phyloP scores from a whole-genome alignment of 2,797 vertebrate genomes.

The Anas flavirostris region DNA sequence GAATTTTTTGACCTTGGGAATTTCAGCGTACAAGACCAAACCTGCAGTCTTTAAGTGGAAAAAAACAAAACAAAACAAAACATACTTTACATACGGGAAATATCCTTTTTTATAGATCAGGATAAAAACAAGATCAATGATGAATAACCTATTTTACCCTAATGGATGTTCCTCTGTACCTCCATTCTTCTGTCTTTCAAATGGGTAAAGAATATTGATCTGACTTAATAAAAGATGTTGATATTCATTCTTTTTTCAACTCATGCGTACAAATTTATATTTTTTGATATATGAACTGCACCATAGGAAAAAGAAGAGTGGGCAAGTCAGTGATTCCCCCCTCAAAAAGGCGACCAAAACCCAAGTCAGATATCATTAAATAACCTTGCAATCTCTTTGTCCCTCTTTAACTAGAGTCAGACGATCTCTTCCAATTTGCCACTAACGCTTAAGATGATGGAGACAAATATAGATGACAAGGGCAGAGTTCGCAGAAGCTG shows the following conservation, averaged over 20 bases:
- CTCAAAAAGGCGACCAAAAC: background rate
- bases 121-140: background rate
- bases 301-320: background rate
- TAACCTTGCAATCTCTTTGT: fast-evolving
- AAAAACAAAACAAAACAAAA: no score
- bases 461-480: background rate
- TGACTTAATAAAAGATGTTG: background rate
- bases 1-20: background rate
- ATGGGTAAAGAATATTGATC: background rate
- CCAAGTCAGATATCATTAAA: background rate
- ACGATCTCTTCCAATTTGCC: background rate
- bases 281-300: background rate
- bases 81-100: background rate
- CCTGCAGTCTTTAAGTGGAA: background rate
- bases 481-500: background rate
- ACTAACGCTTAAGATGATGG: background rate
- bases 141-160: background rate
- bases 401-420: background rate
- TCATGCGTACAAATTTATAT: background rate
- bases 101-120: background rate
- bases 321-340: background rate
- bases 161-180: background rate
- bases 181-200: background rate
- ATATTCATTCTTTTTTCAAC: background rate
- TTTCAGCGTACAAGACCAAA: background rate